Evolutionary conservation across 2,888 invertebrate species (phyloP).

Genomic region (Metalampra italica): DNA sequence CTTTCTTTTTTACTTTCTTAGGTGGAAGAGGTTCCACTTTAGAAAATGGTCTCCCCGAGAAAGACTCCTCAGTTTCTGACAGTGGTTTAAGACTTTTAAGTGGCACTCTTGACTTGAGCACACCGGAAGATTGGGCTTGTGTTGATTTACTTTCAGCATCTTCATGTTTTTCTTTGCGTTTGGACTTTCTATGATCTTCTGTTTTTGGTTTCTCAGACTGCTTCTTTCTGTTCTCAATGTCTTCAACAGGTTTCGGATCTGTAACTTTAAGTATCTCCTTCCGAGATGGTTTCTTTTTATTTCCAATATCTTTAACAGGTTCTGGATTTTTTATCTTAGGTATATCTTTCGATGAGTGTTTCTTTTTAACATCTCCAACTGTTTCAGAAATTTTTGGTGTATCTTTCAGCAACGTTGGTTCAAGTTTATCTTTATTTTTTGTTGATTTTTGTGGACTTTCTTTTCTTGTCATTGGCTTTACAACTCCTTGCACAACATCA

Average conservation of each 20-base stretch:
- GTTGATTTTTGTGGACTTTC: conserved; percentile 20
- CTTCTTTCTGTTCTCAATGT: conserved; percentile 21
- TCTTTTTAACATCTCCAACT: conserved; percentile 6
- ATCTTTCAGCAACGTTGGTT: too few species aligned
- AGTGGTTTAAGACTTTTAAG: conserved; percentile 45
- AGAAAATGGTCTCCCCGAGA: conserved; percentile 47
- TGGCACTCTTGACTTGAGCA: conserved; percentile 32
- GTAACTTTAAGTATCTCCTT: conserved; percentile 3
- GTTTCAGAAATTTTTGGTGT: conserved; percentile 1
- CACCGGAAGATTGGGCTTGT: conserved; percentile 3
- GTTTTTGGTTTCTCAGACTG: conserved; percentile 16
- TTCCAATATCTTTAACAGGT: neutral
- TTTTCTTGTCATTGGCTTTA: conserved; percentile 43
- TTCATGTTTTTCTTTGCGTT: conserved; percentile 10
- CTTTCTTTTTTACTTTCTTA: conserved; percentile 45
- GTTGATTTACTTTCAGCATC: conserved; percentile 4
- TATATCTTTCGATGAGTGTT: too few species aligned
- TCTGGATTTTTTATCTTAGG: neutral
- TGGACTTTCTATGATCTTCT: conserved; percentile 12
- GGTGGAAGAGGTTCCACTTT: conserved; percentile 46
- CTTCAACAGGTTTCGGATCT: conserved; percentile 11
- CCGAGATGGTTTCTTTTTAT: conserved; percentile 3
- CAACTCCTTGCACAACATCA: conserved; percentile 34
- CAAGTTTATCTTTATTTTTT: neutral
- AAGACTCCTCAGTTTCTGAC: conserved; percentile 35